These are phyloP conservation scores for Dromiciops gliroides DNA, from an alignment of 2,113 vertebrate genomes.

Conservation along the genomic window DNA sequence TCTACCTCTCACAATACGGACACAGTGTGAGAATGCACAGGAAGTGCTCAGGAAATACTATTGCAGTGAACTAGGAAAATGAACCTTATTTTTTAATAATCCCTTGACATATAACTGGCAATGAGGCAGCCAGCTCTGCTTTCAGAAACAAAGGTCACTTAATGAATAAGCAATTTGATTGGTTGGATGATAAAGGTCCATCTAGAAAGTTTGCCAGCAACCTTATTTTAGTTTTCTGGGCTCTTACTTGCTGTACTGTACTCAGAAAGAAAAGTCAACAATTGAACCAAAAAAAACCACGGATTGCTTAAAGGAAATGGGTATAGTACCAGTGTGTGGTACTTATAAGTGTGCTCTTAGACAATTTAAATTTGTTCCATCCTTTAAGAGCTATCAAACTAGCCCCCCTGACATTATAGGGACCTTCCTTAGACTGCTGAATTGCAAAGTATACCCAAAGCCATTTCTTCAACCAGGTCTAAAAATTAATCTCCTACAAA, in stretches of 20 bases:
- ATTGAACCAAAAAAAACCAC: neutral
- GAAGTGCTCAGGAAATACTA: neutral
- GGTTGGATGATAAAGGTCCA: constrained; percentile 5
- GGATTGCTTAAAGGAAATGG: neutral
- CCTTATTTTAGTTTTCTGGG: constrained; percentile 1
- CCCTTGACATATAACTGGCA: neutral
- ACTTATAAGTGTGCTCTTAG: neutral
- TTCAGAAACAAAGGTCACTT: constrained; percentile 20
- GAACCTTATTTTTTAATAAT: constrained; percentile 12
- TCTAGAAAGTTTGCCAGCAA: constrained; percentile 26
- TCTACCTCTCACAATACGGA: neutral
- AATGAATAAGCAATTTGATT: neutral
- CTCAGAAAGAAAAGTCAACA: constrained; percentile 17
- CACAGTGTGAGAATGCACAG: neutral
- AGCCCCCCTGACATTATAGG: neutral
- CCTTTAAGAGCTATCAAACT: neutral
- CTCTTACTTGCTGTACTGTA: neutral
- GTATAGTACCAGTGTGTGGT: neutral
- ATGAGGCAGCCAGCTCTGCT: neutral
- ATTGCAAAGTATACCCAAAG: neutral
- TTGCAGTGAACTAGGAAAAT: neutral
- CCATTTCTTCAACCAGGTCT: neutral
- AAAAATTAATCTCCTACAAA: neutral
- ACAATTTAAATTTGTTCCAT: neutral
- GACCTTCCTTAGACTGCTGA: neutral